Conservation (phyloP, 2,888 invertebrate genomes). For the Spilosoma lubricipeda region DNA sequence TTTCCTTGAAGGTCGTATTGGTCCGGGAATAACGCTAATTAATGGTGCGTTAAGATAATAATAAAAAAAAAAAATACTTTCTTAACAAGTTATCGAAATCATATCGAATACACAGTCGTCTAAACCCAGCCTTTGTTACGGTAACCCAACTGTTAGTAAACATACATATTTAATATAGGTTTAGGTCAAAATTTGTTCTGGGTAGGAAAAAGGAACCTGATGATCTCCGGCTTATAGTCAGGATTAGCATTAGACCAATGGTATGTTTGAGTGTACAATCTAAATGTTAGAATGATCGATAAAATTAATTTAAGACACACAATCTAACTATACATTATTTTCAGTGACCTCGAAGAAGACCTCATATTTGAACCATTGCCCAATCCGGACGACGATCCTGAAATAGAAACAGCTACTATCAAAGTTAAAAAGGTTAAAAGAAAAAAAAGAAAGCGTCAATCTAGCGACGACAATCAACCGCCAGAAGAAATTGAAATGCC, state of each 20-base stretch:
- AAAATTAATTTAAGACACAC: background rate
- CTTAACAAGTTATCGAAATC: no score
- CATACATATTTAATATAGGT: no score
- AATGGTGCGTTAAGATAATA: background rate
- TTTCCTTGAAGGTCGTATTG: no score
- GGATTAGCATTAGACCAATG: no score
- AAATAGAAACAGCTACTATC: slow-evolving; percentile 31
- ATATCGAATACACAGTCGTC: no score
- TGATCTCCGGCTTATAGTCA: no score
- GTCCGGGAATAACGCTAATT: no score
- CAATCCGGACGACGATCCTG: slow-evolving; percentile 35
- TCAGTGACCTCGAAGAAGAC: slow-evolving; percentile 45
- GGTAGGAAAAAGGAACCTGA: background rate
- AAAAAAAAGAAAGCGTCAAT: slow-evolving; percentile 57
- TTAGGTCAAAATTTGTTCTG: background rate
- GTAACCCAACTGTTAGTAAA: no score
- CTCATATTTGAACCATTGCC: slow-evolving; percentile 27
- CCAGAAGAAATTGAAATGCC: slow-evolving; percentile 75
- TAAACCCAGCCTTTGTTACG: no score
- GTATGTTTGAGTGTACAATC: background rate
- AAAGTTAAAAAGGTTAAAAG: slow-evolving; percentile 53
- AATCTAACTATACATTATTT: slow-evolving; percentile 5
- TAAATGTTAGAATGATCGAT: background rate
- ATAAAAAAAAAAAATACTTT: background rate
- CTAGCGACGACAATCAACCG: slow-evolving; percentile 46